A percentile compares a stretch with the other conserved stretches of the same genome.
Conservation (phyloP, 37 sponge, comb jelly and placozoan species). For the Chondrilla cf. caribensis region DNA sequence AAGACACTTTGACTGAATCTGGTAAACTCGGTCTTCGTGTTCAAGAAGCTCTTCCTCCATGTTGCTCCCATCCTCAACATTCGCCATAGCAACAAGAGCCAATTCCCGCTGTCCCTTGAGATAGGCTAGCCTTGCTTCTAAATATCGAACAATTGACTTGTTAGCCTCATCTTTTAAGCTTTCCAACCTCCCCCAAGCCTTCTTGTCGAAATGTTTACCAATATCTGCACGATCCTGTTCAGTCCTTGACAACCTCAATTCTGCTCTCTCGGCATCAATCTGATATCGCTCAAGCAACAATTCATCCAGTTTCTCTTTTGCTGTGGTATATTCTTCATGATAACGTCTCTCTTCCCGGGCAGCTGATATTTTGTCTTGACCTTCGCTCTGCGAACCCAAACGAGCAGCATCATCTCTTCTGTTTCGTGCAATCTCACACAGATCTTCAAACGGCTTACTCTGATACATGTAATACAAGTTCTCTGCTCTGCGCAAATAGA, state of each 20-base stretch:
- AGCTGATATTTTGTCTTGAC: conserved; percentile 14
- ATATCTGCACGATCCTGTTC: conserved; percentile 24
- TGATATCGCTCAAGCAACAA: conserved; percentile 8
- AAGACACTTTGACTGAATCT: conserved; percentile 23
- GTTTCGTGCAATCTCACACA: conserved; percentile 35
- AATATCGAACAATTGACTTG: conserved; percentile 26
- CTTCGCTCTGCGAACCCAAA: background rate
- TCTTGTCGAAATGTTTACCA: conserved; percentile 24
- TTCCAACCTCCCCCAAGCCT: conserved; percentile 18
- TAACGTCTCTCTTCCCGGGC: conserved; percentile 25
- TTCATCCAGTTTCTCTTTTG: conserved; percentile 28
- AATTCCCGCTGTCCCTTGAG: conserved; percentile 37
- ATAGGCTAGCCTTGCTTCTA: conserved; percentile 18
- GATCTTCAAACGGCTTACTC: conserved; percentile 39
- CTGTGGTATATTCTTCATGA: conserved; percentile 33
- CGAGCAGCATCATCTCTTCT: conserved; percentile 28
- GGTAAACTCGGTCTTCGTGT: conserved; percentile 29
- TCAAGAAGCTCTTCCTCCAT: conserved; percentile 37
- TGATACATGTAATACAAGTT: conserved; percentile 29
- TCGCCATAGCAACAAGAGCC: conserved; percentile 51
- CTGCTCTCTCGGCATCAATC: conserved; percentile 32
- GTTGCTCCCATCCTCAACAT: conserved; percentile 46
- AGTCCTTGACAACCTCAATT: conserved; percentile 20
- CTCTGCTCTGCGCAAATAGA: conserved; percentile 18
- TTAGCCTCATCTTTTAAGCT: conserved; percentile 30